Percentiles rank a stretch among this genome's conserved stretches.
These are phyloP conservation scores for Akabosia matsudoensis DNA, from an alignment of 1,140 invertebrate genomes.

Conservation along the genomic window DNA sequence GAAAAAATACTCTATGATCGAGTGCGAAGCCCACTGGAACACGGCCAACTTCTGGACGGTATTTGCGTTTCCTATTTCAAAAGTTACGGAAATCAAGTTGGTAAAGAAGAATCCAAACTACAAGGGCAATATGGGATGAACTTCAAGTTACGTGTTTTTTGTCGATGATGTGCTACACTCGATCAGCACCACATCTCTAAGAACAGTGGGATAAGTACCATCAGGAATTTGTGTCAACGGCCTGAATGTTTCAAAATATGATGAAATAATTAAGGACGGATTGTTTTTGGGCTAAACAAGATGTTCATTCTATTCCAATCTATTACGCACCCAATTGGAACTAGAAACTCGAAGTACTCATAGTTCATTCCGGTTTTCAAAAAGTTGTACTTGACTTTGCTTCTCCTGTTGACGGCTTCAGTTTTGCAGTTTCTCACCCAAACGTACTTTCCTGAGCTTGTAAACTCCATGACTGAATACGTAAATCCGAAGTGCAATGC, in stretches of 20 bases:
- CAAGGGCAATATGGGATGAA: neutral
- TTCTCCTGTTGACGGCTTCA: neutral
- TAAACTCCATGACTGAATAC: neutral
- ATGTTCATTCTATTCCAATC: no score
- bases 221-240: neutral
- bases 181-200: neutral
- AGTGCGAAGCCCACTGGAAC: neutral
- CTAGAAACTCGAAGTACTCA: neutral
- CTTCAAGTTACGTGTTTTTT: neutral
- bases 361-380: neutral
- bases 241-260: neutral
- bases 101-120: neutral
- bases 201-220: neutral
- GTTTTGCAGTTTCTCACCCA: neutral
- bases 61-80: neutral
- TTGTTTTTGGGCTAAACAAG: neutral
- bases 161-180: neutral
- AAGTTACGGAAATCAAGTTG: no score
- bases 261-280: neutral
- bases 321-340: slow-evolving; percentile 21
- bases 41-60: neutral
- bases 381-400: neutral
- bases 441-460: neutral
- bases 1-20: slow-evolving; percentile 11
- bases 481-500: neutral